Evolutionary conservation across 2,888 invertebrate genomes (phyloP).

Genomic region (Sceliomorpha sp.): DNA sequence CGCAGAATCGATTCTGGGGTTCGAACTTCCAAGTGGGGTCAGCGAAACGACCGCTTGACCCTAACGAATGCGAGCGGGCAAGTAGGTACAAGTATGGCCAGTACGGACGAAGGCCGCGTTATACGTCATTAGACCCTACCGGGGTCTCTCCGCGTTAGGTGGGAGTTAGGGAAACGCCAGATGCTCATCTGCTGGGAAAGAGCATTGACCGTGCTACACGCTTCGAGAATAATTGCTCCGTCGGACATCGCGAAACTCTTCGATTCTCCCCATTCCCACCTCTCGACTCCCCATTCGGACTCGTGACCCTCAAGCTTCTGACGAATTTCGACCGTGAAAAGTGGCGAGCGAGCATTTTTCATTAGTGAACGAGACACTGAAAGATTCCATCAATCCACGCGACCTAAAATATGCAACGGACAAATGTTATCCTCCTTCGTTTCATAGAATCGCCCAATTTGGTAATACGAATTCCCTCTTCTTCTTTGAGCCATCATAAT

Average conservation of each 20-base stretch:
- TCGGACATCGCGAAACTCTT: slow-evolving; percentile 54
- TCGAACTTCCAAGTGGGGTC: slow-evolving; percentile 62
- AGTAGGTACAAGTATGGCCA: slow-evolving; percentile 63
- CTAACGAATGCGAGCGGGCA: slow-evolving; percentile 62
- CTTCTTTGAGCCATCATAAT: too few relatives aligned
- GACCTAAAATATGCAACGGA: too few relatives aligned
- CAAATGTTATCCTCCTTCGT: too few relatives aligned
- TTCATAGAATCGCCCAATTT: too few relatives aligned
- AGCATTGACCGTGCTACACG: slow-evolving; percentile 52
- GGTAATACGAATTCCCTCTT: too few relatives aligned
- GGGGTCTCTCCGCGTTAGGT: slow-evolving; percentile 65
- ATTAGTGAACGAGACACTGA: too few relatives aligned
- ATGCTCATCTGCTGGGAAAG: slow-evolving; percentile 69
- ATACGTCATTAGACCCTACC: slow-evolving; percentile 77
- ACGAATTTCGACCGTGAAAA: slow-evolving; percentile 38
- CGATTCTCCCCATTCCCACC: slow-evolving; percentile 35
- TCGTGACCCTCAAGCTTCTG: too few relatives aligned
- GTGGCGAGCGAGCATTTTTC: slow-evolving; percentile 29
- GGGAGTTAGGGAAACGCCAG: slow-evolving; percentile 77
- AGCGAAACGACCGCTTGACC: slow-evolving; percentile 75
- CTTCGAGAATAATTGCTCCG: slow-evolving; percentile 54
- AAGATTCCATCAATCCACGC: too few relatives aligned
- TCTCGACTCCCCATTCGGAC: too few relatives aligned
- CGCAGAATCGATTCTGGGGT: slow-evolving; percentile 57
- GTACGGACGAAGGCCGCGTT: slow-evolving; percentile 66